Percentiles rank a stretch among this genome's conserved stretches.
Conservation (phyloP, 2,797 vertebrate species). For the Chrysocyon brachyurus region DNA sequence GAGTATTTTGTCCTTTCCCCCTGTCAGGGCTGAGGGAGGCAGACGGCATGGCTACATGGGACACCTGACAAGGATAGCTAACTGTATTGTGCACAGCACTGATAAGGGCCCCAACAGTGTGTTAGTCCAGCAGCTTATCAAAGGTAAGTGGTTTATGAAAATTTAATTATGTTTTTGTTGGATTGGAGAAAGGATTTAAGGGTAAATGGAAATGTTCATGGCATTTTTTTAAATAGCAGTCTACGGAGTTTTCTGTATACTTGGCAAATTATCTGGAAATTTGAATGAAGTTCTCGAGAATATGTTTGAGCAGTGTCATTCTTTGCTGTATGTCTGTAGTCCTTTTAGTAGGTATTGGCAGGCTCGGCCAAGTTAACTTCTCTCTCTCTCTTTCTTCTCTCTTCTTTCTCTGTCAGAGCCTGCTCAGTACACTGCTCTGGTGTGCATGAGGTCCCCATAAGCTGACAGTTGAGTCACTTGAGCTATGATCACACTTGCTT, state of each 20-base stretch:
- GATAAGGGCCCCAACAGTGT: slow-evolving; percentile 97
- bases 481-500: not conserved
- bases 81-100: slow-evolving; percentile 97
- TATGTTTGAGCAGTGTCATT: not conserved
- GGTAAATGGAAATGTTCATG: not conserved
- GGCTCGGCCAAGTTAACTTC: fast-evolving
- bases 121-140: slow-evolving; percentile 94
- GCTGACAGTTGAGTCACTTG: not conserved
- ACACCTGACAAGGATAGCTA: slow-evolving; percentile 98
- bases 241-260: not conserved
- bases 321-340: not conserved
- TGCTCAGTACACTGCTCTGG: fast-evolving
- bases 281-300: not conserved
- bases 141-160: slow-evolving; percentile 88
- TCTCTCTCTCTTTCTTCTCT: too few species aligned
- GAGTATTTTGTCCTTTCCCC: slow-evolving; percentile 49
- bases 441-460: fast-evolving
- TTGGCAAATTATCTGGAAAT: not conserved
- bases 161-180: too few species aligned
- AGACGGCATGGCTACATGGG: slow-evolving; percentile 98
- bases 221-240: not conserved
- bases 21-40: slow-evolving; percentile 95
- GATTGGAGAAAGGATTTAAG: too few species aligned
- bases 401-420: not conserved
- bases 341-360: not conserved